Conservation (phyloP, 1,140 invertebrate genomes). For the Drosophila funebris region DNA sequence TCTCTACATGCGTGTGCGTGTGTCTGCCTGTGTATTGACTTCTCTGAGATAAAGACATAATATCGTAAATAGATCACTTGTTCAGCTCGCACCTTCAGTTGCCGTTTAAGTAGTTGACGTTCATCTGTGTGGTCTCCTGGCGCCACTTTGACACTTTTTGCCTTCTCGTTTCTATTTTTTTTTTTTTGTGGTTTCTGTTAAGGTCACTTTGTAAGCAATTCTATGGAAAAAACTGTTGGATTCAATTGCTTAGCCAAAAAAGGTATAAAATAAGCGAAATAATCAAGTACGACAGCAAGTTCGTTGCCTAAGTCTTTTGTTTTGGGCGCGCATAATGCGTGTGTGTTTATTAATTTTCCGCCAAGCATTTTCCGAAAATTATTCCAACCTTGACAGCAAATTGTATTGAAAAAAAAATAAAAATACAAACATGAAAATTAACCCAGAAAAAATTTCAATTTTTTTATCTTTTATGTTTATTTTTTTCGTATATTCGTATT, state of each 20-base stretch:
- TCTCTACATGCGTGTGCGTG: too few species aligned
- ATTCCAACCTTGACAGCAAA: constrained; percentile 59
- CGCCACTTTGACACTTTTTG: constrained; percentile 65
- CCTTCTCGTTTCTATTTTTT: constrained; percentile 46
- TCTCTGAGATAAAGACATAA: constrained; percentile 77
- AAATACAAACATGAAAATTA: constrained; percentile 51
- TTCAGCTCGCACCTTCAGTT: constrained; percentile 65
- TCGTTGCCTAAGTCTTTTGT: constrained; percentile 67
- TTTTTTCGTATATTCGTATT: constrained; percentile 12
- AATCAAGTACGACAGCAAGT: constrained; percentile 28
- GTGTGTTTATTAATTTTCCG: constrained; percentile 55
- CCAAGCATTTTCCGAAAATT: constrained; percentile 57
- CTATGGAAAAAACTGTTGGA: constrained; percentile 25
- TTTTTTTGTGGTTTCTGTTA: constrained; percentile 37
- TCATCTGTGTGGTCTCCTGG: constrained; percentile 66
- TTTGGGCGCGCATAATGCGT: constrained; percentile 41
- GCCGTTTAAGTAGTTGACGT: constrained; percentile 24
- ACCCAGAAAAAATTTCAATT: constrained; percentile 49
- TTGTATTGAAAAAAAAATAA: constrained; percentile 33
- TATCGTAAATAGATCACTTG: constrained; percentile 80
- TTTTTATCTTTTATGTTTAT: constrained; percentile 14
- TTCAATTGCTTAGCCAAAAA: constrained; percentile 19
- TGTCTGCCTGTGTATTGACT: constrained; percentile 33
- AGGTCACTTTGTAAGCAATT: constrained; percentile 19
- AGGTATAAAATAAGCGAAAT: not conserved